Base-by-base conservation (phyloP, 1,140 invertebrate genomes). In the Aphidius ervi region DNA sequence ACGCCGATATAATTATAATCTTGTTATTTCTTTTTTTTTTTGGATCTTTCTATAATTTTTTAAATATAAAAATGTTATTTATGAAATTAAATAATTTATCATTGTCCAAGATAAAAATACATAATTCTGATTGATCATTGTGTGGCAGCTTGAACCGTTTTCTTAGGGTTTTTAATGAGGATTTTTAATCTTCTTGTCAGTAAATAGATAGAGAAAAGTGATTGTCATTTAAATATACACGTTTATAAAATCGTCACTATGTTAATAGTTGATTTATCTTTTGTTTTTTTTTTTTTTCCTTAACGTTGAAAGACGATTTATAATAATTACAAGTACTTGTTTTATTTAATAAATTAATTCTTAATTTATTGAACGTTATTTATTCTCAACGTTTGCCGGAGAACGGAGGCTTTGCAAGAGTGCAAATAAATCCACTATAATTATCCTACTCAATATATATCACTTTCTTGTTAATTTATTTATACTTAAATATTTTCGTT, bases 161-260 rank as follows among this genome's bases (percentile, higher is more conserved):
- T 65, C 40, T 54, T 65, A 61, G 56, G 63, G 62, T 70, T 70
- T 50, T 31, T 31, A 31, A 31, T 3, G 1, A 31, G 2, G 1
- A 31, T 31, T 31, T 31, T 31, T 1, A 31, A 31, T 31, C 23
- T 31, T 59, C 53, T 66, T 66, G 62, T 72, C 66, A 70, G 67
- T 74, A 69, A 31, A 65, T 75, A 67, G 63, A 70, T 74, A 72
- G 71, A 74, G 69, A 31, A 31, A 31, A 76, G 73, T 78, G 77
- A 79, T 79, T 79, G 77, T 79, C 77, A 31, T 73, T 75, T 68
- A 72, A 76, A 70, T 75, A 73, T 75, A 74, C 70, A 72, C 59
- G 63, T 66, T 55, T 39, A 9, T 47, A 40, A 31, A 31, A 31
- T 31, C 23, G 4, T 31, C 4, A 31, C 23, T 31, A 31, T 1